Percentiles rank a stretch among this genome's conserved stretches.
phyloP scores from a whole-genome alignment of 2,797 vertebrate genomes.

The Sebastes taczanowskii region DNA sequence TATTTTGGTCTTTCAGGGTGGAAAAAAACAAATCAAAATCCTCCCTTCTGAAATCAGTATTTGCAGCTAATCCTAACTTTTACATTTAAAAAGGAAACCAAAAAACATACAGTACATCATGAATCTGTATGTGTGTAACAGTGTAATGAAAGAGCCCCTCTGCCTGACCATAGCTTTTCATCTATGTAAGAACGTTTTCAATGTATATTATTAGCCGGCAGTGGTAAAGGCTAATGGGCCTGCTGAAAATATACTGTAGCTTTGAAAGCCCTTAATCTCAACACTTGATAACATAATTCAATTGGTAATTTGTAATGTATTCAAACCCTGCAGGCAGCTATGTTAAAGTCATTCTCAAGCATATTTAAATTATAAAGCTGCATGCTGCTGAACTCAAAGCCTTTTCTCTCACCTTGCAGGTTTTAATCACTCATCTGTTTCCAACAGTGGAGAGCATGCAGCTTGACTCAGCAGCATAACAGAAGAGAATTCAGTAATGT shows the following conservation, averaged over 20 bases:
- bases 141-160: not conserved
- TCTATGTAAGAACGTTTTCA: not conserved
- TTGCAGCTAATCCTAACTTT: not conserved
- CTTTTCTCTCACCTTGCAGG: slow-evolving; percentile 40
- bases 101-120: not conserved
- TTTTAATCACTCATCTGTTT: slow-evolving; percentile 50
- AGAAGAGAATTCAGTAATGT: not conserved
- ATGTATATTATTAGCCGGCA: not conserved
- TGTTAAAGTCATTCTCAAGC: slow-evolving; percentile 7
- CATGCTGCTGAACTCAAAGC: slow-evolving; percentile 6
- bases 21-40: not conserved
- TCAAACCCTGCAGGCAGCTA: slow-evolving; percentile 36
- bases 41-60: not conserved
- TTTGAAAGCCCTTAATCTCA: slow-evolving; percentile 12
- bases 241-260: not conserved
- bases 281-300: slow-evolving; percentile 10
- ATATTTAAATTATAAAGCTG: slow-evolving; percentile 1
- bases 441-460: slow-evolving; percentile 15
- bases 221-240: slow-evolving; percentile 9
- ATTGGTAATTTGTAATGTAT: slow-evolving; percentile 30
- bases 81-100: not conserved
- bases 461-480: slow-evolving; percentile 43
- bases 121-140: not conserved
- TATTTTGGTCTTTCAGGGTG: no score
- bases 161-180: not conserved